These are phyloP conservation scores for Hirtodrosophila cameraria DNA, from an alignment of 2,888 invertebrate genomes.

Conservation along the genomic window DNA sequence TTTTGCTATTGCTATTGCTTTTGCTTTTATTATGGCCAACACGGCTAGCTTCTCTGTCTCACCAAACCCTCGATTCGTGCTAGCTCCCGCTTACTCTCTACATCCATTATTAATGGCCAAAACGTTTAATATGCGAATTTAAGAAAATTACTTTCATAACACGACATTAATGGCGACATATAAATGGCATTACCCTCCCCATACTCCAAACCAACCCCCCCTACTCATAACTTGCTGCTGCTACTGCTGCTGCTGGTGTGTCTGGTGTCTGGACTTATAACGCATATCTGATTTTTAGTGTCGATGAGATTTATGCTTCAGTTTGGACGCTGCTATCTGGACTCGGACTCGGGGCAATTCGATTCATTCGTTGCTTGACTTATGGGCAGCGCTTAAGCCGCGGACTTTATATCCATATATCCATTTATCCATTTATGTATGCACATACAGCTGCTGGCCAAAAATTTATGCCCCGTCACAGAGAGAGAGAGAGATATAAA, in stretches of 20 bases:
- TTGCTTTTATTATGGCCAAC: constrained; percentile 29
- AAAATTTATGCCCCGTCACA: constrained; percentile 49
- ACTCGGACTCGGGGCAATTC: constrained; percentile 14
- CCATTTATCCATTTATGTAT: neutral
- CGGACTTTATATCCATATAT: constrained; percentile 46
- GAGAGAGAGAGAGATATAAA: no score
- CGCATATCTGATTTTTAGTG: constrained; percentile 76
- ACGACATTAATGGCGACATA: constrained; percentile 74
- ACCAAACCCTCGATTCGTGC: neutral
- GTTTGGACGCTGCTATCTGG: constrained; percentile 33
- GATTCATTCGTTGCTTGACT: constrained; percentile 54
- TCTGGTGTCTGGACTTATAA: constrained; percentile 37
- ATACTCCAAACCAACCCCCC: neutral
- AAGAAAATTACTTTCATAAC: constrained; percentile 79
- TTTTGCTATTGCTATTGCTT: neutral
- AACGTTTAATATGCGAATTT: constrained; percentile 78
- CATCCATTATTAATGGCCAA: constrained; percentile 67
- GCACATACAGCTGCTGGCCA: constrained; percentile 23
- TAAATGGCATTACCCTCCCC: constrained; percentile 45
- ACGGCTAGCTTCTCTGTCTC: neutral
- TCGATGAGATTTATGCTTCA: constrained; percentile 72
- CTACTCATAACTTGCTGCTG: neutral
- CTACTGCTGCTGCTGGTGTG: no score
- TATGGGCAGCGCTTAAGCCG: constrained; percentile 66
- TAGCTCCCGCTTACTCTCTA: neutral